Percentiles rank a stretch among this genome's conserved stretches.
Evolutionary conservation across 2,888 invertebrate genomes (phyloP).

Genomic region (Platycheirus rosarum): DNA sequence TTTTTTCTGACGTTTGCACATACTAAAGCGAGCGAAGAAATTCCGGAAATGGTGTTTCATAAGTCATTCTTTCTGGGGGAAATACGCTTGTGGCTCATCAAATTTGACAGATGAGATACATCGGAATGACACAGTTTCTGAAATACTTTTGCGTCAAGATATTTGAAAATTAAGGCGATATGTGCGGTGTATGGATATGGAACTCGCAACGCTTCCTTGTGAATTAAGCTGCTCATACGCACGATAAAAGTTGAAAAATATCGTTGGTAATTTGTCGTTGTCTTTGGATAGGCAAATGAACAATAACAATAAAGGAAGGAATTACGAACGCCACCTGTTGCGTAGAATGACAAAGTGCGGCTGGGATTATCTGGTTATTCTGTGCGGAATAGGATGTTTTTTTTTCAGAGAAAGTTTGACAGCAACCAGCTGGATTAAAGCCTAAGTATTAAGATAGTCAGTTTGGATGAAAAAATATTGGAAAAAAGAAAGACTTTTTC

Average conservation of each 20-base stretch:
- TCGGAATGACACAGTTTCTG: background rate
- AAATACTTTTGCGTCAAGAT: background rate
- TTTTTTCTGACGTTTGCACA: conserved; percentile 21
- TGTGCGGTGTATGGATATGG: background rate
- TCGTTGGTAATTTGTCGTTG: conserved; percentile 37
- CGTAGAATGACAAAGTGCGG: conserved; percentile 23
- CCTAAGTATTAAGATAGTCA: no score
- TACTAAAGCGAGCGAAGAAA: conserved; percentile 8
- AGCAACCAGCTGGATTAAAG: conserved; percentile 14
- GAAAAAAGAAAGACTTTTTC: no score
- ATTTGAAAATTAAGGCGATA: conserved; percentile 28
- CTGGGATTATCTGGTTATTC: conserved; percentile 38
- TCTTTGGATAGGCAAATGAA: conserved; percentile 22
- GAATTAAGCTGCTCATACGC: conserved; percentile 22
- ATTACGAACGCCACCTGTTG: conserved; percentile 35
- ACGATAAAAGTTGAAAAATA: conserved; percentile 42
- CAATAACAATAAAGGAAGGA: background rate
- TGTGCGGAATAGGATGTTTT: conserved; percentile 20
- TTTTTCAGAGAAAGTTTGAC: conserved; percentile 22
- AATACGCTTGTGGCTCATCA: conserved; percentile 7
- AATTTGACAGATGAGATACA: conserved; percentile 7
- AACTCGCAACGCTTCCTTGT: conserved; percentile 11
- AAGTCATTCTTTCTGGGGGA: background rate
- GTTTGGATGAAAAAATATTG: no score
- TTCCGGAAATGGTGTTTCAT: conserved; percentile 1